Evolutionary conservation across 2,888 invertebrate genomes (phyloP), one percentile per base, ranked within the genome.

Genomic region (Cryptophagus acutangulus): DNA sequence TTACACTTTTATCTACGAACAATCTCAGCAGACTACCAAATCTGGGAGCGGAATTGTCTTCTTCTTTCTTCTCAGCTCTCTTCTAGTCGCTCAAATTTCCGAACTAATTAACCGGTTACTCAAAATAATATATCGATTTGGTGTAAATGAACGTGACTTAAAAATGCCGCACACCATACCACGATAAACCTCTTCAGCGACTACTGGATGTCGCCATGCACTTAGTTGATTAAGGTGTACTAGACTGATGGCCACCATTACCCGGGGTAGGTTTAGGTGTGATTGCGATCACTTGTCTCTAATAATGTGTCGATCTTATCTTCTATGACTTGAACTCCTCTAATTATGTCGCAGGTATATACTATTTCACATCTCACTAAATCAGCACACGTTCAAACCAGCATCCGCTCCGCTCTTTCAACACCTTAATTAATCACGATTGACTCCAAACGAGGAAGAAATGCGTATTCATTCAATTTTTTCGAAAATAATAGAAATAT

Each of bases 281-380:
- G 55, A 56, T 56, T 54, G 56, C 56, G 45, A 56, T 56, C 54
- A 56, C 53, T 50, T 48, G 54, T 54, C 52, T 55, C 54, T 54
- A 56, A 56, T 54, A 56, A 56, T 48, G 51, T 52, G 54, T 54
- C 52, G 54, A 54, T 55, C 29, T 47, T 54, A 55, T 55, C 54
- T 33, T 24, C 17, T 38, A 29, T 34, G 44, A 36, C 44, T 41
- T 29, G 37, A 42, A 38, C 40, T 49, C 41, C 46, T 49, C 55
- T 55, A 54, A 55, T 55, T 54, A 55, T 52, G 54, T 55, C 49
- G 51, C 55, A 49, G 53, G 50, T 52, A 48, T 47, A 45, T 41
- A 43, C 40, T 48, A 46, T 47, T 43, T n/a, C n/a, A n/a, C n/a
- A n/a, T n/a, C n/a, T n/a, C n/a, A n/a, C n/a, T n/a, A n/a, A n/a